Conservation (phyloP, 2,797 vertebrate genomes). For the Chromis chromis region DNA sequence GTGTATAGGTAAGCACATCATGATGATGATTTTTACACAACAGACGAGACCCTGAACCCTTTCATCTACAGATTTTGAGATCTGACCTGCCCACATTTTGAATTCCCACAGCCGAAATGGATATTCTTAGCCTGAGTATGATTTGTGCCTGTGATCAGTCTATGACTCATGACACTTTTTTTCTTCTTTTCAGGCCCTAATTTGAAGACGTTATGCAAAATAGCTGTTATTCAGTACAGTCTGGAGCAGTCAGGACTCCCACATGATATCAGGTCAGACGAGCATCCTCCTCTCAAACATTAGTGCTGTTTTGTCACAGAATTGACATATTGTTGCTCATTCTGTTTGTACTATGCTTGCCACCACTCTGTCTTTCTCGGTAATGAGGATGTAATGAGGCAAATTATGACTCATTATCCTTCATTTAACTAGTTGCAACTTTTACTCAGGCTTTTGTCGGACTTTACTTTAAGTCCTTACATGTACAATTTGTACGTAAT, state of each 20-base stretch:
- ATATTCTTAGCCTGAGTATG: slow-evolving; percentile 41
- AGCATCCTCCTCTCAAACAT: slow-evolving; percentile 42
- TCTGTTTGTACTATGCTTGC: slow-evolving; percentile 41
- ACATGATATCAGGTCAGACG: slow-evolving; percentile 94
- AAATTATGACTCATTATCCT: slow-evolving; percentile 64
- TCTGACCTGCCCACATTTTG: slow-evolving; percentile 28
- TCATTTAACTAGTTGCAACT: slow-evolving; percentile 38
- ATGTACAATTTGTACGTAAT: slow-evolving; percentile 14
- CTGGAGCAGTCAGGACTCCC: slow-evolving; percentile 98
- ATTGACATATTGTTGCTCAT: slow-evolving; percentile 42
- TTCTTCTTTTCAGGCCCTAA: slow-evolving; percentile 89
- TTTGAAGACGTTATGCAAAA: slow-evolving; percentile 98
- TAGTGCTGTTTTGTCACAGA: slow-evolving; percentile 35
- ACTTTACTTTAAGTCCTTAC: slow-evolving; percentile 6
- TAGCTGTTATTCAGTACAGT: slow-evolving; percentile 98
- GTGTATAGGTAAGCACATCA: neutral
- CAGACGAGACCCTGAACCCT: neutral
- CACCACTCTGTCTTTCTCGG: slow-evolving; percentile 16
- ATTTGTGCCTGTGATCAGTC: slow-evolving; percentile 37
- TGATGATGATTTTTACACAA: slow-evolving; percentile 10
- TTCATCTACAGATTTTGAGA: slow-evolving; percentile 30
- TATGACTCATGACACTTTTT: slow-evolving; percentile 59
- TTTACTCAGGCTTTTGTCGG: slow-evolving; percentile 39
- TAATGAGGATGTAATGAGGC: slow-evolving; percentile 50
- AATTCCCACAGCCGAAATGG: slow-evolving; percentile 47